Percentiles rank a stretch among this genome's conserved stretches.
Conservation (phyloP, 2,797 vertebrate species). For the Zalophus californianus region DNA sequence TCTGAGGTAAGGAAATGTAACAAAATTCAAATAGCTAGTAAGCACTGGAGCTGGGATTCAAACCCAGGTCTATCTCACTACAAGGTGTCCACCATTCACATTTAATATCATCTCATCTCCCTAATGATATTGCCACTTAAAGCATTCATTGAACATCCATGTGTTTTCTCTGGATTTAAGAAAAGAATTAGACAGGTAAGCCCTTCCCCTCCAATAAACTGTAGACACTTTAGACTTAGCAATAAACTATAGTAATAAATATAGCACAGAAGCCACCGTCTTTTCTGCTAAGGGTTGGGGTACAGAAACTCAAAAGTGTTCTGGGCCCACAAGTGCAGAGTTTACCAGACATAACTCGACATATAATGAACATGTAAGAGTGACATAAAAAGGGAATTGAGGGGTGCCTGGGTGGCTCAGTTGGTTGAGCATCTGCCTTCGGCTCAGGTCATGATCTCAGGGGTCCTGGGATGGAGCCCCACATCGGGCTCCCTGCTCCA, state of each 20-base stretch:
- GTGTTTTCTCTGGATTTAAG: neutral
- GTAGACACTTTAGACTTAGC: neutral
- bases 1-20: neutral
- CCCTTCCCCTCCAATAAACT: neutral
- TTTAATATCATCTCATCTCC: neutral
- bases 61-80: neutral
- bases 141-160: neutral
- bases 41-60: neutral
- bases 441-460: no score
- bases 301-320: neutral
- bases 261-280: neutral
- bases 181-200: neutral
- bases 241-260: slow-evolving; percentile 13
- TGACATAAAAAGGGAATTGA: slow-evolving; percentile 24
- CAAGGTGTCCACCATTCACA: neutral
- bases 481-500: no score
- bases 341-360: neutral
- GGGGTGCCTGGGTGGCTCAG: no score
- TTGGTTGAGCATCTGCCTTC: no score
- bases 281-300: neutral
- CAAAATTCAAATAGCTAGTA: slow-evolving; percentile 21
- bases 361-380: neutral
- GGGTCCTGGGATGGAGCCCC: no score
- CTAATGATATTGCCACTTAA: neutral
- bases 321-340: neutral